Evolutionary conservation across 2,797 vertebrate genomes (phyloP), one percentile per base, ranked within the genome.

Genomic region (Neostethus bicornis): DNA sequence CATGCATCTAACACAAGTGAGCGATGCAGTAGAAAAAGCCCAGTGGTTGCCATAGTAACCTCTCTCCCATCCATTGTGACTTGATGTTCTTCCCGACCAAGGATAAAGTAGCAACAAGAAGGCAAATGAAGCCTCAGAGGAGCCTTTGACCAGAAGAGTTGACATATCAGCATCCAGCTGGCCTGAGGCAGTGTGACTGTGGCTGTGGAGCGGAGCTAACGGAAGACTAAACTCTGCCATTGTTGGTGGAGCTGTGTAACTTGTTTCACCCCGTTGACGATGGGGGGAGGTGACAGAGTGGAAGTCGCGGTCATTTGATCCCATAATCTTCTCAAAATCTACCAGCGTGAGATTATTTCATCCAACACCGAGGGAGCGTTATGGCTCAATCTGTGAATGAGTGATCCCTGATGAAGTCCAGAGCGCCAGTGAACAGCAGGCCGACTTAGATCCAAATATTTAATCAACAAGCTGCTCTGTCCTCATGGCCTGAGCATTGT

Each of bases 281-380:
- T 21, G 3, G 19, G 3, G n/a, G 45, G 16, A 20, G 34, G 19
- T 26, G 44, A 28, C 28, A 49, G 13, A 45, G 7, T 7, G 28
- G 43, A 14, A 19, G 48, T 25, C 44, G 23, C 12, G 13, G 34
- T 65, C 65, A 65, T 73, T 63, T 83, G 62, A 84, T 80, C 76
- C 65, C 32, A 34, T 87, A 90, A 90, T 84, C 84, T 86, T 78
- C 78, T 79, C 72, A 66, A 83, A 82, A 85, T 84, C 80, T 75
- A 80, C 58, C 70, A 73, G 63, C 75, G 66, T 78, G 77, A 81
- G 81, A 90, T 88, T 85, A 86, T 89, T 85, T 82, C 66, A 80
- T 85, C 70, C 76, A 66, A 57, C 64, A 50, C 39, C 43, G 62
- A 65, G 62, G 45, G 51, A 7, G 54, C 57, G 54, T 61, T 70